phyloP scores from a whole-genome alignment of 2,888 invertebrate species.

The Cloeon dipterum region DNA sequence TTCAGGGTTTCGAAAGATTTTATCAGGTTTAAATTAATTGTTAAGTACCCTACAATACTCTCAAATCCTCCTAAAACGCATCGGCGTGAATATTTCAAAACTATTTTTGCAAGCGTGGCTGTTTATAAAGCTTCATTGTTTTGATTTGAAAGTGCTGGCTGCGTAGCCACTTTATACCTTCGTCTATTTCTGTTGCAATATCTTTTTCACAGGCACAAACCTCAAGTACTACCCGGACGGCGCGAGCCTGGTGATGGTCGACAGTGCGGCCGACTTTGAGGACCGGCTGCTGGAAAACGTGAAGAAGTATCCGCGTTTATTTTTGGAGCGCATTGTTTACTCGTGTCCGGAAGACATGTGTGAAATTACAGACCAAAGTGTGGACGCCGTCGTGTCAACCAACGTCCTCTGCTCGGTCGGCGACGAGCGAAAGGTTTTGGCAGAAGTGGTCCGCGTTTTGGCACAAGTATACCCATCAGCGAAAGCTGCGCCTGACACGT shows the following conservation, averaged over 20 bases:
- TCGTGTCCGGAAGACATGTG: conserved; percentile 1
- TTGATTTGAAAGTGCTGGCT: no score
- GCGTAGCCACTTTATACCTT: no score
- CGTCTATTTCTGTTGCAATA: no score
- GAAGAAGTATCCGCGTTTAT: conserved; percentile 1
- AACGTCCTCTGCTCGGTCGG: not conserved
- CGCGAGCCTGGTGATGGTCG: conserved; percentile 1
- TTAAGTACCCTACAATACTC: no score
- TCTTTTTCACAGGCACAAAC: conserved; percentile 4
- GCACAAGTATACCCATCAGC: conserved; percentile 3
- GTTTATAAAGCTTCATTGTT: no score
- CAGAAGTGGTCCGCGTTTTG: conserved; percentile 3
- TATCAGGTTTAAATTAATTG: no score
- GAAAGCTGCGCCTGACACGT: no score
- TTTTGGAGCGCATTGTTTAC: not conserved
- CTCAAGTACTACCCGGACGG: conserved; percentile 4
- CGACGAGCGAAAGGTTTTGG: not conserved
- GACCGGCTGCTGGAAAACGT: not conserved
- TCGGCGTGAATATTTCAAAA: no score
- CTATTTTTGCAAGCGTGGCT: no score
- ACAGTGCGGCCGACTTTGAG: not conserved
- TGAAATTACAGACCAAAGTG: not conserved
- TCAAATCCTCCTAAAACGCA: no score
- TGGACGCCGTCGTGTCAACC: conserved; percentile 2
- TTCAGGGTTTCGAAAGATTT: no score